phyloP scores from a whole-genome alignment of 2,888 invertebrate genomes.

The Linnaemya vulpina region DNA sequence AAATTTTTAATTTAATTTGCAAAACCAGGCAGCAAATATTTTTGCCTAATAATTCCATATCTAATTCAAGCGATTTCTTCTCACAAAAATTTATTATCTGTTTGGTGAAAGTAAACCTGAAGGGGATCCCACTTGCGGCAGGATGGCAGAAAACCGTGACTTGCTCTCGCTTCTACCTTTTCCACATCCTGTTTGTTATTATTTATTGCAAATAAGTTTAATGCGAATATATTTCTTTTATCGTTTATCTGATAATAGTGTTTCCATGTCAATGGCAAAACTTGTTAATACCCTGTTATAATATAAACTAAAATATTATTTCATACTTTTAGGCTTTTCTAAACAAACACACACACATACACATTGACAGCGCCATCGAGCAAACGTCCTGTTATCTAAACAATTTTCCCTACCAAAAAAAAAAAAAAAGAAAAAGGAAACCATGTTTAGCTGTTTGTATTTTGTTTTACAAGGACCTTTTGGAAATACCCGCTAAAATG shows the following conservation, averaged over 20 bases:
- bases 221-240: not conserved
- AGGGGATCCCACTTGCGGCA: not conserved
- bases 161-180: not conserved
- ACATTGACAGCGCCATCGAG: not conserved
- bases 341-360: too few species aligned
- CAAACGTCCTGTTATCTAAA: not conserved
- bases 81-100: not conserved
- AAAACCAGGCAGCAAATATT: too few species aligned
- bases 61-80: too few species aligned
- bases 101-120: not conserved
- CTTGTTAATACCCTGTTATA: constrained; percentile 1
- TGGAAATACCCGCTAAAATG: not conserved
- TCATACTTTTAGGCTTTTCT: constrained; percentile 73
- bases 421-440: too few species aligned
- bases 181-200: not conserved
- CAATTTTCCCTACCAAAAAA: not conserved
- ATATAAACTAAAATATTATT: constrained; percentile 26
- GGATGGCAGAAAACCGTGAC: not conserved
- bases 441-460: constrained; percentile 8
- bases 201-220: not conserved
- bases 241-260: constrained; percentile 28
- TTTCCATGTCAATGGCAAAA: constrained; percentile 17
- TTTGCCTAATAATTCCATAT: too few species aligned
- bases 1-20: too few species aligned
- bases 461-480: not conserved